Percentiles rank a stretch among this genome's conserved stretches.
These are phyloP conservation scores for Acleris sparsana DNA, from an alignment of 2,888 invertebrate genomes.

Conservation along the genomic window DNA sequence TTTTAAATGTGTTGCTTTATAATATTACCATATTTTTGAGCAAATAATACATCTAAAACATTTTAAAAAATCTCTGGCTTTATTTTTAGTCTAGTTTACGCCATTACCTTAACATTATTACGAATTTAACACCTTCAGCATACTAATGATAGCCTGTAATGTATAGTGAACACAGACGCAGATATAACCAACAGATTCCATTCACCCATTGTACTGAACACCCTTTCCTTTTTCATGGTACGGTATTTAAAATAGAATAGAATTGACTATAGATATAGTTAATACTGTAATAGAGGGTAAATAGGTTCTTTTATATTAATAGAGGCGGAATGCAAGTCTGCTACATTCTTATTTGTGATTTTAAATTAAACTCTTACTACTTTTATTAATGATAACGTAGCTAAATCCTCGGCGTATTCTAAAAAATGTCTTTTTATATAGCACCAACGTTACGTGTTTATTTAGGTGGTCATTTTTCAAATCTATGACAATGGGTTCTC, in stretches of 20 bases:
- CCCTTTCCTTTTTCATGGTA: constrained; percentile 50
- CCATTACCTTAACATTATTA: not conserved
- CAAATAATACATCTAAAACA: too few relatives aligned
- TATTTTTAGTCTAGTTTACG: too few relatives aligned
- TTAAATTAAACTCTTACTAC: constrained; percentile 23
- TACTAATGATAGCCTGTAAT: not conserved
- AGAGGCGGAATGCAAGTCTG: constrained; percentile 35
- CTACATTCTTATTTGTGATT: constrained; percentile 33
- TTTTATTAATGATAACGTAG: constrained; percentile 13
- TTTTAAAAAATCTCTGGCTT: too few relatives aligned
- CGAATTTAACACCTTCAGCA: not conserved
- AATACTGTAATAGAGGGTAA: constrained; percentile 71
- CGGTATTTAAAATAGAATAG: constrained; percentile 70
- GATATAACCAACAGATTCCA: constrained; percentile 33
- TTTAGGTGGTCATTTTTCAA: constrained; percentile 11
- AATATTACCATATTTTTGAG: too few relatives aligned
- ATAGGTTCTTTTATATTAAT: constrained; percentile 68
- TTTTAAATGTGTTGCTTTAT: too few relatives aligned
- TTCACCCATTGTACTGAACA: constrained; percentile 4
- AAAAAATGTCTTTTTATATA: constrained; percentile 16
- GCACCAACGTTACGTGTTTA: constrained; percentile 17
- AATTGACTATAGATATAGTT: constrained; percentile 74
- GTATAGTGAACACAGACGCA: constrained; percentile 1
- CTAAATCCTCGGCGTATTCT: constrained; percentile 7
- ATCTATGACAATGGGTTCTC: not conserved